Percentiles rank a stretch among this genome's conserved stretches.
phyloP scores from a whole-genome alignment of 2,888 invertebrate species.

The Ecliptopera silaceata region DNA sequence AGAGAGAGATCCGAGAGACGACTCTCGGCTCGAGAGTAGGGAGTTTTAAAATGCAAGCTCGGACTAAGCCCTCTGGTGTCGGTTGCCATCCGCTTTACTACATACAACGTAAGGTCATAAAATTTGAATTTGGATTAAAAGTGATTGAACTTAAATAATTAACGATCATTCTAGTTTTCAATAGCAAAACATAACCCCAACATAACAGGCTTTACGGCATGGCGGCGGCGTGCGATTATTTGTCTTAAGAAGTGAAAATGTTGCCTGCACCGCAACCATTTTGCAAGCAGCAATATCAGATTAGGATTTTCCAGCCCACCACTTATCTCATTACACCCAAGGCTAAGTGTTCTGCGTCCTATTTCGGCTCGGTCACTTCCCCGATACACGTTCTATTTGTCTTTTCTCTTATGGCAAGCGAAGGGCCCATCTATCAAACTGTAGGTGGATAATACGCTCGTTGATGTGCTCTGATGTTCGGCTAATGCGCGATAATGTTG shows the following conservation, averaged over 20 bases:
- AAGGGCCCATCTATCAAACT: slow-evolving; percentile 35
- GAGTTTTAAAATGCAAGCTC: no score
- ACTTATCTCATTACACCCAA: slow-evolving; percentile 33
- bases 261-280: slow-evolving; percentile 9
- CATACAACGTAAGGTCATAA: background rate
- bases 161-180: background rate
- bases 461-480: slow-evolving; percentile 52
- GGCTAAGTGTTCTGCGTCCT: slow-evolving; percentile 26
- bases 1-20: no score
- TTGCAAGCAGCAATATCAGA: slow-evolving; percentile 22
- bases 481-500: slow-evolving; percentile 52
- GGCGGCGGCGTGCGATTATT: background rate
- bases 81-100: slow-evolving; percentile 6
- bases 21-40: no score
- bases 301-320: slow-evolving; percentile 28
- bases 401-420: slow-evolving; percentile 24
- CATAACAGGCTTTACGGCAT: background rate
- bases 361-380: slow-evolving; percentile 26
- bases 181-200: background rate
- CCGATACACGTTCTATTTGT: slow-evolving; percentile 27
- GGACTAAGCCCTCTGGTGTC: no score
- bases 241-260: slow-evolving; percentile 1
- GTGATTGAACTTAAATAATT: background rate
- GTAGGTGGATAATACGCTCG: slow-evolving; percentile 39
- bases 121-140: background rate